Conservation (phyloP, 1,140 invertebrate genomes). For the Lethocerus indicus region DNA sequence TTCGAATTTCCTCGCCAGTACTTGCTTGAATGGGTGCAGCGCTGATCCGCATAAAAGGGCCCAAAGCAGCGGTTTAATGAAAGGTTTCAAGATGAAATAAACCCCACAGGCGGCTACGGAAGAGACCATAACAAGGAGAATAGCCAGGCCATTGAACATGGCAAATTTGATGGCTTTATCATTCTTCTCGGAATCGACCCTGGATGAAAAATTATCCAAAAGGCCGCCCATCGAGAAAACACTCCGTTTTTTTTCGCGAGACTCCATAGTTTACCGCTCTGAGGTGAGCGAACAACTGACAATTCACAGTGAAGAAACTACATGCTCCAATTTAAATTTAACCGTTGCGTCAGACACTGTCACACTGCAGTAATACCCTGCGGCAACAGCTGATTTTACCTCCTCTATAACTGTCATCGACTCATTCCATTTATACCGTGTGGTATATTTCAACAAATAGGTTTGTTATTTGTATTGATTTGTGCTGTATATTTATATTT, state of each 20-base stretch:
- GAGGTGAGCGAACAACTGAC: too few species aligned
- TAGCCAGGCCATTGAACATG: conserved; percentile 13
- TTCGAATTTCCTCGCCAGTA: conserved; percentile 44
- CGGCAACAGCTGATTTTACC: too few species aligned
- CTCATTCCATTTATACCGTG: too few species aligned
- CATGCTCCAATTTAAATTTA: too few species aligned
- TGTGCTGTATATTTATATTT: too few species aligned
- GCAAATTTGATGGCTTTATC: conserved; percentile 13
- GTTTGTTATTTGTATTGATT: too few species aligned
- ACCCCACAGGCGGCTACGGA: conserved; percentile 49
- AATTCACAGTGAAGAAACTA: too few species aligned
- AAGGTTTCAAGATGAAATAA: conserved; percentile 73
- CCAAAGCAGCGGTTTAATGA: conserved; percentile 85
- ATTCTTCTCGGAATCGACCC: conserved; percentile 2
- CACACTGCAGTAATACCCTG: too few species aligned
- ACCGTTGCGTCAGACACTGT: too few species aligned
- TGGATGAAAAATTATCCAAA: conserved; percentile 7
- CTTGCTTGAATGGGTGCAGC: conserved; percentile 73
- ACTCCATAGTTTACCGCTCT: conserved; percentile 1
- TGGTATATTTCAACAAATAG: too few species aligned
- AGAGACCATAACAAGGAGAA: conserved; percentile 9
- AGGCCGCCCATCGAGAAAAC: conserved; percentile 7
- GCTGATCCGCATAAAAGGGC: conserved; percentile 80
- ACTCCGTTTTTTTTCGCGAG: conserved; percentile 4
- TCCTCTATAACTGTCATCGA: too few species aligned